A percentile compares a stretch with the other conserved stretches of the same genome.
These are phyloP conservation scores for Archaeoteleia sp. DNA, from an alignment of 2,888 invertebrate species.

Conservation along the genomic window DNA sequence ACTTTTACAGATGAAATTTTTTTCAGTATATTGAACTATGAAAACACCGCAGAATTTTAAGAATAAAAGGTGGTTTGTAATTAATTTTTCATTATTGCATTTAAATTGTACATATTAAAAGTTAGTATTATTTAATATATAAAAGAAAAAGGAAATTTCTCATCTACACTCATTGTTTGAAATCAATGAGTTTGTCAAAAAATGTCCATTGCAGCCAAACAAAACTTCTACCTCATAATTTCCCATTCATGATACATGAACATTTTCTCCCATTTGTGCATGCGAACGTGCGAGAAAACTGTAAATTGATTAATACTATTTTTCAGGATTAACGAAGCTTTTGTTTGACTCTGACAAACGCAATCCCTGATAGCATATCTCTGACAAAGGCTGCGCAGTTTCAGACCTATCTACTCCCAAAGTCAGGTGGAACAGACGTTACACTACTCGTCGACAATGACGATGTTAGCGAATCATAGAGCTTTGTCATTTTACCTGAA, in stretches of 20 bases:
- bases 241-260: constrained; percentile 2
- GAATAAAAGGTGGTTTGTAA: too few relatives aligned
- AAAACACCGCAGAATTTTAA: too few relatives aligned
- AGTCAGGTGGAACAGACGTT: constrained; percentile 10
- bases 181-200: too few relatives aligned
- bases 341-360: constrained; percentile 25
- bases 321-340: constrained; percentile 20
- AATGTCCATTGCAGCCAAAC: too few relatives aligned
- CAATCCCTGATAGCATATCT: constrained; percentile 11
- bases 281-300: constrained; percentile 18
- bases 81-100: too few relatives aligned
- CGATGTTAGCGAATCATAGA: constrained; percentile 4
- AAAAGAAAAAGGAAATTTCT: too few relatives aligned
- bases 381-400: constrained; percentile 19
- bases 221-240: constrained; percentile 6
- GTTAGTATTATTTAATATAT: too few relatives aligned
- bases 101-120: too few relatives aligned
- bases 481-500: constrained; percentile 8
- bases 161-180: too few relatives aligned
- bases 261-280: not conserved
- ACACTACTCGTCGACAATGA: constrained; percentile 8
- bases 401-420: constrained; percentile 13
- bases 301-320: constrained; percentile 27
- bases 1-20: too few relatives aligned
- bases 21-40: too few relatives aligned